phyloP scores from a whole-genome alignment of 1,140 invertebrate species.

The Maniola jurtina region DNA sequence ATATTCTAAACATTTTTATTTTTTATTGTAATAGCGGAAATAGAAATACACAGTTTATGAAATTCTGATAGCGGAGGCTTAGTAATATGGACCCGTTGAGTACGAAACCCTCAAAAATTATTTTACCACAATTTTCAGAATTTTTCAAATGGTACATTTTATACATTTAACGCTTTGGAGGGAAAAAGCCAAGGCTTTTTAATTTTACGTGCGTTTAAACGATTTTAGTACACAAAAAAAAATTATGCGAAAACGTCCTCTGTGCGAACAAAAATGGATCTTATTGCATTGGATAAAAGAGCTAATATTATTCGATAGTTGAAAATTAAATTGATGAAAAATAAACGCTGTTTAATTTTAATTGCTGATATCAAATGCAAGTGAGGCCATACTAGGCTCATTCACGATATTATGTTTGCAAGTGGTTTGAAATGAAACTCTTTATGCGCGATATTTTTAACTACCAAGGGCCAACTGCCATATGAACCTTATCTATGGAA shows the following conservation, averaged over 20 bases:
- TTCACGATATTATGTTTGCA: constrained; percentile 6
- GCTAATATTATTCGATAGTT: neutral
- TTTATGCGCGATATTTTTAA: neutral
- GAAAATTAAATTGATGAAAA: too few relatives aligned
- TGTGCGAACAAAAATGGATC: neutral
- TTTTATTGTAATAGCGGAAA: too few relatives aligned
- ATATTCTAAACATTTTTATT: too few relatives aligned
- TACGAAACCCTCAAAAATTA: too few relatives aligned
- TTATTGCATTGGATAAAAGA: neutral
- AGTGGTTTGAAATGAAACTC: too few relatives aligned
- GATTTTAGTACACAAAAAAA: neutral
- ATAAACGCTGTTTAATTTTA: neutral
- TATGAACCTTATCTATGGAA: too few relatives aligned
- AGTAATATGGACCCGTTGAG: too few relatives aligned
- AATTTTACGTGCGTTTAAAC: neutral
- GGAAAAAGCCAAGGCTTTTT: neutral
- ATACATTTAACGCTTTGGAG: neutral
- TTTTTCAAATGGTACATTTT: neutral
- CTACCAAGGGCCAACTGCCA: too few relatives aligned
- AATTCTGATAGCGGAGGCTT: too few relatives aligned
- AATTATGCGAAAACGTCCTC: neutral
- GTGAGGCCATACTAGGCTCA: neutral
- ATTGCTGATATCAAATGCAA: neutral
- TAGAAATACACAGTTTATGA: neutral
- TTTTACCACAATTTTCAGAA: neutral